These are phyloP conservation scores for Terrapene triunguis DNA, from an alignment of 2,113 vertebrate genomes.

Conservation along the genomic window DNA sequence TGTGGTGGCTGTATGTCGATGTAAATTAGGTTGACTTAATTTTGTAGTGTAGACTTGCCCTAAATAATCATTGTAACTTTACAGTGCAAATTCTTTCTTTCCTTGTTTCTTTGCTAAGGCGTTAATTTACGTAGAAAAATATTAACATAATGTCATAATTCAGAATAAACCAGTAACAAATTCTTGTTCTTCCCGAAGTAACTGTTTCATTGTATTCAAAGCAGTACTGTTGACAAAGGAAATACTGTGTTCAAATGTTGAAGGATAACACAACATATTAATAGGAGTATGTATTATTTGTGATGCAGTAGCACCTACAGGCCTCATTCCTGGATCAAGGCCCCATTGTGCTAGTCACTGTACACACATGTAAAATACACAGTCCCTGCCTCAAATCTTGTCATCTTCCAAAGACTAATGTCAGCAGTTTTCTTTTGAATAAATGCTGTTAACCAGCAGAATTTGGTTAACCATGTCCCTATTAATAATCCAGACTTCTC, in stretches of 20 bases:
- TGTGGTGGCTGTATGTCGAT: not conserved
- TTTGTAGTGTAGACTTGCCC: not conserved
- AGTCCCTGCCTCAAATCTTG: not conserved
- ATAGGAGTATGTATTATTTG: not conserved
- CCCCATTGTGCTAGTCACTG: not conserved
- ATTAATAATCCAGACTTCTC: not conserved
- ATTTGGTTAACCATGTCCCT: not conserved
- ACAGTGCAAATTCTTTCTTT: not conserved
- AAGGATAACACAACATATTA: not conserved
- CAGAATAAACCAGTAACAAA: conserved; percentile 29
- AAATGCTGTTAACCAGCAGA: not conserved
- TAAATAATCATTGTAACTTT: not conserved
- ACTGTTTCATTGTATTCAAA: not conserved
- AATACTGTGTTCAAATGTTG: not conserved
- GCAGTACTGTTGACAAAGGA: conserved; percentile 6
- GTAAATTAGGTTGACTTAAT: not conserved
- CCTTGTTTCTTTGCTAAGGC: conserved; percentile 8
- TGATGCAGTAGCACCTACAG: not conserved
- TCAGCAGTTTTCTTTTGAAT: not conserved
- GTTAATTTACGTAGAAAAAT: not conserved
- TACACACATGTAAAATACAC: not conserved
- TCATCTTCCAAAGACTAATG: not conserved
- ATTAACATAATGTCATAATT: not conserved
- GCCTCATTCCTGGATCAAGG: not conserved
- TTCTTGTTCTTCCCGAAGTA: not conserved